A percentile compares a stretch with the other conserved stretches of the same genome.
Conservation (phyloP, 2,888 invertebrate genomes). For the Cephonodes hylas region DNA sequence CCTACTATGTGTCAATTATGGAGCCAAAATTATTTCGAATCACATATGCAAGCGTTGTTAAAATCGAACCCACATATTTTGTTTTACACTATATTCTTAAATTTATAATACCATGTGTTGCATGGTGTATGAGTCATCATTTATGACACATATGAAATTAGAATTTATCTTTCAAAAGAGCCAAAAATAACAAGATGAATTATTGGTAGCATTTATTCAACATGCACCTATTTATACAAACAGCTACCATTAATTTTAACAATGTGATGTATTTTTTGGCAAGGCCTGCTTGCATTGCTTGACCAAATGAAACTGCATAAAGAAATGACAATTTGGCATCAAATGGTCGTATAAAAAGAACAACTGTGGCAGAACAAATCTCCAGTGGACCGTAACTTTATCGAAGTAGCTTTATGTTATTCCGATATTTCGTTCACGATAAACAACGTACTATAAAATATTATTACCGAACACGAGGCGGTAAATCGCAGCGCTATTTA, state of each 20-base stretch:
- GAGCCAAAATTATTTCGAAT: no score
- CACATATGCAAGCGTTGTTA: no score
- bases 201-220: no score
- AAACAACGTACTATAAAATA: slow-evolving; percentile 41
- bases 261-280: neutral
- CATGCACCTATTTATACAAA: no score
- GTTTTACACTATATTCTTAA: no score
- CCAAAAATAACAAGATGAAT: neutral
- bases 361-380: neutral
- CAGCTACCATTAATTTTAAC: no score
- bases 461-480: slow-evolving; percentile 26
- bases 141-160: no score
- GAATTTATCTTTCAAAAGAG: no score
- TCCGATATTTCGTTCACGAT: slow-evolving; percentile 36
- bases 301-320: neutral
- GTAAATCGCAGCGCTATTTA: slow-evolving; percentile 46
- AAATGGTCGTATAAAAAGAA: neutral
- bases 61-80: no score
- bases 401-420: slow-evolving; percentile 31
- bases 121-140: no score
- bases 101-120: no score
- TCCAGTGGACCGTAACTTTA: slow-evolving; percentile 27
- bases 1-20: no score
- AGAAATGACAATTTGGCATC: neutral
- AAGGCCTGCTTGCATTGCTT: neutral